Conservation (phyloP, 2,113 vertebrate genomes). For the Apeltes quadracus region DNA sequence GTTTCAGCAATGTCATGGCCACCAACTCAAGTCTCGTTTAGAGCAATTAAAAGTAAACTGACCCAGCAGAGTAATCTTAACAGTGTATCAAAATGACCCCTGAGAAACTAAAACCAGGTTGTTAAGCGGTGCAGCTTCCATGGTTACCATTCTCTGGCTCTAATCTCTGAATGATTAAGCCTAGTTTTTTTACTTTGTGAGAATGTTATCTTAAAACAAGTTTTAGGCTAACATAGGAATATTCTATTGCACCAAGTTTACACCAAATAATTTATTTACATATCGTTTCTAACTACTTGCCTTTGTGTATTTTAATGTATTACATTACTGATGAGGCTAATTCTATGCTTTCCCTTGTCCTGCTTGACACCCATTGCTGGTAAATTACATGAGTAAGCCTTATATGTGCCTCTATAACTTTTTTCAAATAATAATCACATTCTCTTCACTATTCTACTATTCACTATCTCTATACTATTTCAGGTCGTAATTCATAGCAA, state of each 20-base stretch:
- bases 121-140: slow-evolving; percentile 23
- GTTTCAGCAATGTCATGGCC: not conserved
- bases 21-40: slow-evolving; percentile 23
- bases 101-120: slow-evolving; percentile 40
- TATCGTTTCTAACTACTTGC: not conserved
- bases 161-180: slow-evolving; percentile 15
- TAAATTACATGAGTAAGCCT: slow-evolving; percentile 12
- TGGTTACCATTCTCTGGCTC: slow-evolving; percentile 25
- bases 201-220: too few species aligned
- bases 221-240: not conserved
- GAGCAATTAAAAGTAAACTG: slow-evolving; percentile 35
- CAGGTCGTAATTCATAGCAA: not conserved
- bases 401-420: slow-evolving; percentile 19
- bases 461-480: too few species aligned
- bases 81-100: slow-evolving; percentile 25
- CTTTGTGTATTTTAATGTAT: not conserved
- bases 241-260: not conserved
- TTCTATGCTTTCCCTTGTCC: not conserved
- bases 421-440: too few species aligned
- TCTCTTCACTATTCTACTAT: too few species aligned
- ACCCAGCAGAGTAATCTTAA: slow-evolving; percentile 20
- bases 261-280: not conserved
- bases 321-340: not conserved
- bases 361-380: not conserved
- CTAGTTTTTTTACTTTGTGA: slow-evolving; percentile 3